Evolutionary conservation across 2,888 invertebrate genomes (phyloP), one percentile per base, ranked within the genome.

Genomic region (Noctua comes): DNA sequence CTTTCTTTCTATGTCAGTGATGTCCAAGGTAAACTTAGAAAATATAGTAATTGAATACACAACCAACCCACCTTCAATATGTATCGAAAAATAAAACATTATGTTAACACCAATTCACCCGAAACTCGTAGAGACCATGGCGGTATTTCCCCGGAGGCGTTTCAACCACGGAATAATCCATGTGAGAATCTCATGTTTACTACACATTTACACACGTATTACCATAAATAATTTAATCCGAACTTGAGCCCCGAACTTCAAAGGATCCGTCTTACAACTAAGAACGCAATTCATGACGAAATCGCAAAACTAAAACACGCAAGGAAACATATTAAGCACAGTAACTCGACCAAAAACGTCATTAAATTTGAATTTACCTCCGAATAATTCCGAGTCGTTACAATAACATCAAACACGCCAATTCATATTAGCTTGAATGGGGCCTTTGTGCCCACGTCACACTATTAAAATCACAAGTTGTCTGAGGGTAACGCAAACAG

Each of bases 391-490:
- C 4, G 1, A 31, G 48, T 77, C 82, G 71, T 86, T 83, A 86
- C 82, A 86, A 79, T 87, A 80, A 80, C 83, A 89, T 90, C 88
- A 91, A 90, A 90, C 91, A 90, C 90, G 86, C 83, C 91, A 90
- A 91, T 92, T 91, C 88, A 89, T 91, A 89, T 85, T 77, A 84
- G 84, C 88, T 83, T 88, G 81, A 90, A 84, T 86, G 83, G 88
- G 88, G 79, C 85, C 78, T 87, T 88, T 92, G 91, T 93, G 88
- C 88, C 90, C 88, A 88, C 89, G 90, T 91, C 91, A 91, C 91
- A 90, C 93, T 92, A 94, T 95, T 94, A 95, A 94, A 95, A 95
- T 94, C 94, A 94, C 94, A 94, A 94, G 91, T 93, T 91, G 93
- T 92, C 91, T 91, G 79, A 91, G 86, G 91, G 91, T 89, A 93